Evolutionary conservation across 2,113 vertebrate species (phyloP).

Genomic region (Vicugna pacos): DNA sequence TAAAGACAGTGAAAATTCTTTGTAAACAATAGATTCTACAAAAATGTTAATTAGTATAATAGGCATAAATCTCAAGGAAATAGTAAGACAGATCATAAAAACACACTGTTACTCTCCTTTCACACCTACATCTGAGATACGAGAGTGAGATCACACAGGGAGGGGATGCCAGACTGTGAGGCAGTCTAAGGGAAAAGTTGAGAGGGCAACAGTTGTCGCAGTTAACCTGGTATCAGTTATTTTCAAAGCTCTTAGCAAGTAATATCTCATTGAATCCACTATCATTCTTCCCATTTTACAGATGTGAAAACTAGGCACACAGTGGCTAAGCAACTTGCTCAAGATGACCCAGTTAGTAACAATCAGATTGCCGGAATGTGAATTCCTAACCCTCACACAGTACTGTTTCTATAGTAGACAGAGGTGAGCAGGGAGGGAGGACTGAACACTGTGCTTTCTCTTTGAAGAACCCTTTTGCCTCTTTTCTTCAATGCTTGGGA

Average conservation of each 20-base stretch:
- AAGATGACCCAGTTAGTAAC: neutral
- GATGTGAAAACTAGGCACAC: neutral
- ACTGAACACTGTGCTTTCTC: neutral
- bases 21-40: neutral
- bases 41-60: neutral
- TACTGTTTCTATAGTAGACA: neutral
- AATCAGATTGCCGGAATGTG: neutral
- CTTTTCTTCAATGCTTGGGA: neutral
- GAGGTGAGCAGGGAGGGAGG: neutral
- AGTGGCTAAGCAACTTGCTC: neutral
- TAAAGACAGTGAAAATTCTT: neutral
- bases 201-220: neutral
- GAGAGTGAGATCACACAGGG: neutral
- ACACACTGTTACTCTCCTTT: neutral
- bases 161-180: neutral
- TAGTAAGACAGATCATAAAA: neutral
- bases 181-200: neutral
- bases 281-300: neutral
- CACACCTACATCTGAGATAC: neutral
- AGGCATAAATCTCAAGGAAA: neutral
- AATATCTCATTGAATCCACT: neutral
- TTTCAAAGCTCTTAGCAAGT: slow-evolving; percentile 30
- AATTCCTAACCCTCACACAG: neutral
- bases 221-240: neutral
- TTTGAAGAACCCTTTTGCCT: neutral